Evolutionary conservation across 2,113 vertebrate species (phyloP), one percentile per base, ranked within the genome.

Genomic region (Peromyscus polionotus): DNA sequence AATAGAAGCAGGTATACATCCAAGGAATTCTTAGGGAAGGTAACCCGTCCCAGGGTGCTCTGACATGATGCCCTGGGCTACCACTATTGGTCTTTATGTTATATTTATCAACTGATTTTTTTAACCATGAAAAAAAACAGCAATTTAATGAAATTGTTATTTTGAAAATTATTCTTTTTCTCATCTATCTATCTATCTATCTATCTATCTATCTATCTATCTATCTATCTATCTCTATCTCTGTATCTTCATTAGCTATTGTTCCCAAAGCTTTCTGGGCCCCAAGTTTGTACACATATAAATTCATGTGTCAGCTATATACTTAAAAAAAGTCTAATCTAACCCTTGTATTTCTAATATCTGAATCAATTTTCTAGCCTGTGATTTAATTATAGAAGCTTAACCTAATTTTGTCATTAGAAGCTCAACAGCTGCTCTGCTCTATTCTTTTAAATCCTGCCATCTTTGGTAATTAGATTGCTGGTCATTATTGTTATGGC

Each of bases 271-370:
- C 3, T 75, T 61, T 91, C 28, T 87, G 39, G 10, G 54, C 0
- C 12, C 19, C 80, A 28, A 73, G 17, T 84, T 83, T 93, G 4
- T 57, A 83, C 10, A 85, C 31, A 7, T 92, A 75, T 76, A 90
- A 94, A 88, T 61, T 13, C 73, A 12, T 89, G 1, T 61, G 26
- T 81, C 59, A 93, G 20, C 2, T 22, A 86, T 14, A 81, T 91
- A 68, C 70, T 91, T 97, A 61, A 24, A 95, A 88, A 14, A 59
- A 94, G 24, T 3, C 20, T 67, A 89, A 85, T 19, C 2, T 4
- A 81, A 77, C 6, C 51, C 19, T 86, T 39, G 36, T 86, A 87
- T 91, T 94, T 96, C n/a, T 63, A 89, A 9, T 93, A 76, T 59
- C 20, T 39, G 1, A 91, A 91, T 77, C 24, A 59, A 57, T 89